Evolutionary conservation across 2,797 vertebrate genomes (phyloP), one percentile per base, ranked within the genome.

Genomic region (Lindbergichthys nudifrons): DNA sequence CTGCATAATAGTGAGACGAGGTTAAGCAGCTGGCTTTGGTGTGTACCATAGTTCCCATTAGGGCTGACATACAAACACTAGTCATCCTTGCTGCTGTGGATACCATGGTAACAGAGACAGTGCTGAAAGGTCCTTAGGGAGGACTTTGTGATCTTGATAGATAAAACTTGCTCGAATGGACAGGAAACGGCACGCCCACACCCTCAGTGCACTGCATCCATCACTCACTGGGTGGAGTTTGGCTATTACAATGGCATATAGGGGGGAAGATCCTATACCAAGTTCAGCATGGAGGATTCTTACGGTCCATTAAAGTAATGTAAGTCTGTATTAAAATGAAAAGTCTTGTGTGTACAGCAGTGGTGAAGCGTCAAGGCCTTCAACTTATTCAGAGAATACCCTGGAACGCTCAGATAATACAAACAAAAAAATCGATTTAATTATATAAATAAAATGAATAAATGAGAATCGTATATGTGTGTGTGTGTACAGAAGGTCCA

Each of bases 31-130:
- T 66, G 70, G 80, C 69, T 63, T 52, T 53, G 45, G 32, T 9
- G 32, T 36, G 32, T 32, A 36, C 32, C 32, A 36, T 36, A 36
- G 32, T 36, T 36, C 1, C 16, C 65, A 59, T 80, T 65, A 70
- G 0, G 19, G 21, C 18, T 61, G 23, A 52, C 19, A 41, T 56
- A 48, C 26, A 12, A 19, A 43, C 19, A 48, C 10, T 9, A 57
- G 26, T 65, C 54, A 48, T 46, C 41, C 32, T 39, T 39, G 52
- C 64, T 70, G 19, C 67, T 50, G 45, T 67, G 75, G 82, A 42
- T 64, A 23, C 88, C 70, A 84, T 75, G 82, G 79, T 60, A 82
- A 86, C 80, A 65, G 60, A 43, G 53, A 65, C 10, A 12, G 59
- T 51, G 74, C 73, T 60, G 61, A 83, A 80, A 65, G 69, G 73